Percentiles rank a stretch among this genome's conserved stretches.
These are phyloP conservation scores for Jordanella pulchra DNA, from an alignment of 2,797 vertebrate genomes.

Conservation along the genomic window DNA sequence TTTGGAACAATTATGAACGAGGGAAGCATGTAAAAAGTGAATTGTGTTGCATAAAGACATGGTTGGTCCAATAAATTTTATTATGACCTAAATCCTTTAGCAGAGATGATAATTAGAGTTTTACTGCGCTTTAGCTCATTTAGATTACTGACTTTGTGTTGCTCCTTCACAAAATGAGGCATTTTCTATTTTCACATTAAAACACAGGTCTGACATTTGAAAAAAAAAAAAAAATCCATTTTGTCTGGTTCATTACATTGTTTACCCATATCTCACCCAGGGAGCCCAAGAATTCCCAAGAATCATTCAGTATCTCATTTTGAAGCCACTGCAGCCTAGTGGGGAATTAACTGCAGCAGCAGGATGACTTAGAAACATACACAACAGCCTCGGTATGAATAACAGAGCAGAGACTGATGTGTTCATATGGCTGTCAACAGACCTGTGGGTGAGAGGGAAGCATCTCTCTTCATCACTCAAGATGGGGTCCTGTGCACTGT, in stretches of 20 bases:
- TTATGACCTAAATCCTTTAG: background rate
- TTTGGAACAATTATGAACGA: background rate
- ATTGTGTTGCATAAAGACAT: background rate
- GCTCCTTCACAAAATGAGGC: background rate
- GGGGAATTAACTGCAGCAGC: background rate
- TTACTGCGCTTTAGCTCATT: background rate
- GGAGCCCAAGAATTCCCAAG: background rate
- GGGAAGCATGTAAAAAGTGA: background rate
- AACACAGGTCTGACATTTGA: background rate
- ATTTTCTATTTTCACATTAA: background rate
- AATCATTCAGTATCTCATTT: background rate
- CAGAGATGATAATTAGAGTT: background rate
- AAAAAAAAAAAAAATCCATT: background rate
- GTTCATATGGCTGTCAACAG: slow-evolving; percentile 28
- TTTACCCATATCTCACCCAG: background rate
- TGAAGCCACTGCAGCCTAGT: slow-evolving; percentile 11
- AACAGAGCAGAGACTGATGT: slow-evolving; percentile 9
- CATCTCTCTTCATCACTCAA: slow-evolving; percentile 13
- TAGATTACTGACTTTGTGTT: background rate
- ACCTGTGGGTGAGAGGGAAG: slow-evolving; percentile 22
- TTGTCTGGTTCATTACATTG: background rate
- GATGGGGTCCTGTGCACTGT: slow-evolving; percentile 24
- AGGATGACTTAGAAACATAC: background rate
- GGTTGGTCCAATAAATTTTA: slow-evolving; percentile 1
- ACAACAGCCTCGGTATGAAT: background rate